Conservation (phyloP, 2,113 vertebrate genomes). For the Lagopus leucura region DNA sequence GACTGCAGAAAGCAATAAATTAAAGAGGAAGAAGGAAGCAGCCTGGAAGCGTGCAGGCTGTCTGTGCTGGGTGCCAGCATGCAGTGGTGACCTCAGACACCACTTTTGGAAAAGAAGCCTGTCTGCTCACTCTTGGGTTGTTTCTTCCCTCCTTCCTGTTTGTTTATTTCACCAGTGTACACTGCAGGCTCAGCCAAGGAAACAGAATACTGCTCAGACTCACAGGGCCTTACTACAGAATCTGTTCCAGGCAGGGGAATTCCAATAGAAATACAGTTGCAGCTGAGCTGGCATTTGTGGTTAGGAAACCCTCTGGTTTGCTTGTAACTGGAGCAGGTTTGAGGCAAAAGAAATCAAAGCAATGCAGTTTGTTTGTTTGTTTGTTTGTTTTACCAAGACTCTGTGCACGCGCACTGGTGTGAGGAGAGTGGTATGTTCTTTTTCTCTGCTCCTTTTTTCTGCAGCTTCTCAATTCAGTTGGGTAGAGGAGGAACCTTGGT, state of each 20-base stretch:
- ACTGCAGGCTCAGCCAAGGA: neutral
- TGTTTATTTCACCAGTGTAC: neutral
- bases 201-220: neutral
- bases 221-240: neutral
- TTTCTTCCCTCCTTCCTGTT: neutral
- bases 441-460: neutral
- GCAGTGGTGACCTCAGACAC: neutral
- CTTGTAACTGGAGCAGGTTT: neutral
- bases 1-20: neutral
- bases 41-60: neutral
- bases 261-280: neutral
- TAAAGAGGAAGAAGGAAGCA: neutral
- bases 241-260: neutral
- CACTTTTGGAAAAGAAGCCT: neutral
- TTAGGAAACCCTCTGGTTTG: neutral
- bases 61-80: neutral
- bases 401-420: neutral
- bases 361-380: neutral
- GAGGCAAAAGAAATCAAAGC: neutral
- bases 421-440: neutral
- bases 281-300: neutral
- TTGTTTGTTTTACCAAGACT: neutral
- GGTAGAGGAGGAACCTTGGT: neutral
- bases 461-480: neutral
- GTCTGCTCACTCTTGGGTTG: neutral